Base-by-base conservation (phyloP, 2,888 invertebrate species). In the Mimachlamys varia region DNA sequence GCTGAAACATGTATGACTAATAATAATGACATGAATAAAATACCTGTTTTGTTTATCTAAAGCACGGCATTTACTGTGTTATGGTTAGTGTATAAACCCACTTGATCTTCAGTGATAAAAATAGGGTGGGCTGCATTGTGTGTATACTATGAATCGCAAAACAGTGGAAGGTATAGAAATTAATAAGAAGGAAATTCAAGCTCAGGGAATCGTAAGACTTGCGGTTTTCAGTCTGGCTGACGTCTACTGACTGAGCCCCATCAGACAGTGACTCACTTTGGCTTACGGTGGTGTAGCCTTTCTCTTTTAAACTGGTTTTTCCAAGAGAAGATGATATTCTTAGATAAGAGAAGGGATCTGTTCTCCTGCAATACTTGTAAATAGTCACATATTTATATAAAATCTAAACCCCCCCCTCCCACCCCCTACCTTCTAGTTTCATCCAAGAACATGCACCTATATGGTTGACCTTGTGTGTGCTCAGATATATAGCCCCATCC, bases 311-410 rank as follows among this genome's bases (percentile, higher is more conserved):
- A 27, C 33, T 12, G 76, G n/a, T 58, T 76, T 76, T 15, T 22
- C 33, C 33, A 19, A 76, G 33, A 33, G 27, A 76, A 76, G 76
- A 76, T 76, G 76, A 76, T 76, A 0, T 27, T 27, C 13, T 27
- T 27, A 76, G 76, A 76, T 76, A 76, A 76, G 76, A 76, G 27
- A 76, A 76, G 33, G 12, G 76, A 76, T 76, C 76, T 76, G 76
- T 27, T 33, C 76, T 76, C 33, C 22, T 17, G 19, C 19, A 19
- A 58, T 58, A 58, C 58, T 58, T 58, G 33, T 27, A 33, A 27
- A 12, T 5, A 12, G 33, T 33, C 22, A n/a, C 62, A 62, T 22
- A 53, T 53, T 19, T 10, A 44, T 44, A 44, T 44, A 53, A 19
- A 53, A 7, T 53, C 15, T 19, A 12, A 50, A 50, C 53, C 3